Conservation (phyloP, 2,113 vertebrate genomes). For the Lagenorhynchus albirostris region DNA sequence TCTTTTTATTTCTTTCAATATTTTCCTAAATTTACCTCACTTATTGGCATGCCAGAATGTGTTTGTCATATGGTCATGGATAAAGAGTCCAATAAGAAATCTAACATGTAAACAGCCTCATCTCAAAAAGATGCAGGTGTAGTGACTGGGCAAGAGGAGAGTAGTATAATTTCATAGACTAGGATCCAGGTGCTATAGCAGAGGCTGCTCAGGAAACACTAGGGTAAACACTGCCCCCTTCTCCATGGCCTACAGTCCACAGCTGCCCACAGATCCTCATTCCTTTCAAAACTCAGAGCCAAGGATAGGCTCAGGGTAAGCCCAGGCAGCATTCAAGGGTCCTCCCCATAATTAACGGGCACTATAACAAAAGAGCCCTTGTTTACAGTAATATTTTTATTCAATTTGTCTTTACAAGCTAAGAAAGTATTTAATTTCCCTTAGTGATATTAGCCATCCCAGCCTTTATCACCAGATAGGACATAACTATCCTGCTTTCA, state of each 20-base stretch:
- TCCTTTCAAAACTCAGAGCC: neutral
- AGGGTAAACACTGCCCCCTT: neutral
- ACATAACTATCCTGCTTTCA: constrained; percentile 83
- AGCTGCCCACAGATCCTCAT: neutral
- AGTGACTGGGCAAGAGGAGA: constrained; percentile 21
- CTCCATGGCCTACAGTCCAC: neutral
- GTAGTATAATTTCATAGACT: neutral
- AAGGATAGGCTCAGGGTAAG: constrained; percentile 8
- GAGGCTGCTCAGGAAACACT: neutral
- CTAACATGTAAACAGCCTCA: neutral
- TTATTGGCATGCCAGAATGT: rapidly evolving
- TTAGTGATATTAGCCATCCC: constrained; percentile 82
- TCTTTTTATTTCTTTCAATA: neutral
- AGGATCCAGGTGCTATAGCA: neutral
- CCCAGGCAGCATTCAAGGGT: neutral
- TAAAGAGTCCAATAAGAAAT: neutral
- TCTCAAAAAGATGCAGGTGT: neutral
- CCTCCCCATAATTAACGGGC: constrained; percentile 56
- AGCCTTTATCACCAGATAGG: constrained; percentile 79
- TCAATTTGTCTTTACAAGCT: constrained; percentile 85
- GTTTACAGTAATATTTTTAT: constrained; percentile 78
- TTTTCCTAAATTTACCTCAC: neutral
- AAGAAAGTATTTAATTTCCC: constrained; percentile 83
- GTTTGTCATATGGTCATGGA: neutral
- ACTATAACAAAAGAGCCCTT: constrained; percentile 53